Percentiles rank a stretch among this genome's conserved stretches.
Conservation (phyloP, 2,888 invertebrate genomes). For the Caenorhabditis virilis region DNA sequence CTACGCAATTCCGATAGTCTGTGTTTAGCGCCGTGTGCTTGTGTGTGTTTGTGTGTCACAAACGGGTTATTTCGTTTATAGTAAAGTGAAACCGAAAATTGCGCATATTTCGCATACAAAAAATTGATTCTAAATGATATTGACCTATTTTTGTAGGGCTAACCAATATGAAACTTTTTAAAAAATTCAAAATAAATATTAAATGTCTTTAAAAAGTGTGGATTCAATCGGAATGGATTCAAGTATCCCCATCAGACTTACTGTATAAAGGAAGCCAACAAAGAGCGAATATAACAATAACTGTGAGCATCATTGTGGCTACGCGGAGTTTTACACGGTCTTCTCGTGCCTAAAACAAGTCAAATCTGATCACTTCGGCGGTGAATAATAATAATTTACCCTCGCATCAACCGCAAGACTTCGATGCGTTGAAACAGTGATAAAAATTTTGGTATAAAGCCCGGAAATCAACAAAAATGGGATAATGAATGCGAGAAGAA, state of each 20-base stretch:
- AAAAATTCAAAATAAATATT: too few relatives aligned
- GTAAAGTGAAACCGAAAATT: too few relatives aligned
- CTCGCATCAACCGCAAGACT: conserved; percentile 67
- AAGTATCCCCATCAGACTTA: conserved; percentile 35
- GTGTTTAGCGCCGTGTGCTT: too few relatives aligned
- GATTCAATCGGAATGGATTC: neutral
- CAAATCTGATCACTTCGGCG: neutral
- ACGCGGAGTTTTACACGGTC: conserved; percentile 66
- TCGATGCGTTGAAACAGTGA: conserved; percentile 60
- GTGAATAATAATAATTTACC: conserved; percentile 39
- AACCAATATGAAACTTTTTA: too few relatives aligned
- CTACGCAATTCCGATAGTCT: too few relatives aligned
- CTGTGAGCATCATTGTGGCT: conserved; percentile 68
- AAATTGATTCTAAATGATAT: too few relatives aligned
- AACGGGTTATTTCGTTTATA: too few relatives aligned
- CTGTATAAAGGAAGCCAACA: conserved; percentile 68
- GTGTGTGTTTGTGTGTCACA: too few relatives aligned
- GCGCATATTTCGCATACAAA: too few relatives aligned
- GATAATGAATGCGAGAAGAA: conserved; percentile 64
- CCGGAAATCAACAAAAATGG: conserved; percentile 64
- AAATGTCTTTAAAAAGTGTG: too few relatives aligned
- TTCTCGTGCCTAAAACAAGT: conserved; percentile 57
- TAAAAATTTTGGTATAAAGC: conserved; percentile 64
- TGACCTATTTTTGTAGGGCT: too few relatives aligned
- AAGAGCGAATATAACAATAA: conserved; percentile 65